These are phyloP conservation scores for Cosmia trapezina DNA, from an alignment of 2,888 invertebrate species.

Conservation along the genomic window DNA sequence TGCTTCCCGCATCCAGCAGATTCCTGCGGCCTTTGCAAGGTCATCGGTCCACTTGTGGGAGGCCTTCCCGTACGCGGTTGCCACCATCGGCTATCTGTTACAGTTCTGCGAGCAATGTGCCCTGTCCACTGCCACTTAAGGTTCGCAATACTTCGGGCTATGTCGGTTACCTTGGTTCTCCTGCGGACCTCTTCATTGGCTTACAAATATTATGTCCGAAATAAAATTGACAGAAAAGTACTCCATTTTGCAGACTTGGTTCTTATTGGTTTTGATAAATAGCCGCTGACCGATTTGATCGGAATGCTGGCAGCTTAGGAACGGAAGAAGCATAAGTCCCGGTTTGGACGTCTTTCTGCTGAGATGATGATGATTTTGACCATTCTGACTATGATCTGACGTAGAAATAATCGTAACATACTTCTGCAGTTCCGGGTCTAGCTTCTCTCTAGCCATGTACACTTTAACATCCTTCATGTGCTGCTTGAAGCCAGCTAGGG, in stretches of 20 bases:
- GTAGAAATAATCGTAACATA: constrained; percentile 52
- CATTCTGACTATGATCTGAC: neutral
- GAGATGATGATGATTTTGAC: neutral
- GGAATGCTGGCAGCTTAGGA: neutral
- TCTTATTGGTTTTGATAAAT: neutral
- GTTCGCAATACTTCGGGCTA: too few species aligned
- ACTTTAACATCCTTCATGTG: constrained; percentile 79
- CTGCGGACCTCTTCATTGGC: too few species aligned
- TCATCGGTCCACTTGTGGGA: too few species aligned
- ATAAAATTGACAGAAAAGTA: neutral
- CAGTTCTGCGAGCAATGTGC: too few species aligned
- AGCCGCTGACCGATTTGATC: neutral
- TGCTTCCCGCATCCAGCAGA: too few species aligned
- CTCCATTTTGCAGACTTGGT: neutral
- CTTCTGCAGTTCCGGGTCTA: constrained; percentile 73
- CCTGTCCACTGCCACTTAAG: too few species aligned
- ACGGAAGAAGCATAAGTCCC: too few species aligned
- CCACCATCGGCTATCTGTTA: too few species aligned
- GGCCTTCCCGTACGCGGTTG: too few species aligned
- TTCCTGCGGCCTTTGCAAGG: too few species aligned
- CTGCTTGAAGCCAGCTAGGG: constrained; percentile 81
- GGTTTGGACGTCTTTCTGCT: neutral
- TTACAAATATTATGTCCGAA: too few species aligned
- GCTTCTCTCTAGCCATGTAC: constrained; percentile 78
- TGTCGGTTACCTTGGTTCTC: too few species aligned